phyloP scores from a whole-genome alignment of 2,113 vertebrate species.

The Thamnaconus septentrionalis region DNA sequence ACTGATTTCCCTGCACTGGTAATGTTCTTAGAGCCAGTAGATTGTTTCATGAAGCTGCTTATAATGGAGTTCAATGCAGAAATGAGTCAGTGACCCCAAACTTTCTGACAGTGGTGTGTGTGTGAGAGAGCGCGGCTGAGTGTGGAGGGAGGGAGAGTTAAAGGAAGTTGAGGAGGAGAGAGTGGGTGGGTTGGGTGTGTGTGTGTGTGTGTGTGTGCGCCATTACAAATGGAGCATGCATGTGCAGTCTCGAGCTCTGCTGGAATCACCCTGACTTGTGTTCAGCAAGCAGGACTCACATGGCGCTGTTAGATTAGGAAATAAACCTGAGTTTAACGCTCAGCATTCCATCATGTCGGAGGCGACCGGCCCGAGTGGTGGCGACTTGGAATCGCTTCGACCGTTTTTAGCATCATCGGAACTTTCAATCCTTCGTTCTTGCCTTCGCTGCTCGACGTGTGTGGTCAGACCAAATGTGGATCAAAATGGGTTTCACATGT shows the following conservation, averaged over 20 bases:
- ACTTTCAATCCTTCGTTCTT: slow-evolving; percentile 37
- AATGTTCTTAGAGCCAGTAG: too few relatives aligned
- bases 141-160: slow-evolving; percentile 18
- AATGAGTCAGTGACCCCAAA: too few relatives aligned
- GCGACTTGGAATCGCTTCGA: slow-evolving; percentile 27
- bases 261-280: slow-evolving; percentile 29
- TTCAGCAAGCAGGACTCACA: slow-evolving; percentile 10
- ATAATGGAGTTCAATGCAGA: too few relatives aligned
- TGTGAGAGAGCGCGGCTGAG: slow-evolving; percentile 25
- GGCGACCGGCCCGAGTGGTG: slow-evolving; percentile 2
- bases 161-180: slow-evolving; percentile 32
- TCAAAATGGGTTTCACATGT: slow-evolving; percentile 45
- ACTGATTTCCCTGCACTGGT: too few relatives aligned
- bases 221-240: slow-evolving; percentile 3
- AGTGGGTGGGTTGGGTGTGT: slow-evolving; percentile 42
- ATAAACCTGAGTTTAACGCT: slow-evolving; percentile 1
- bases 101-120: not conserved
- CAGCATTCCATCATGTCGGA: slow-evolving; percentile 19
- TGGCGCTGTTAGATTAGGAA: not conserved
- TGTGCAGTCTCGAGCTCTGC: slow-evolving; percentile 23
- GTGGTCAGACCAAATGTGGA: too few relatives aligned
- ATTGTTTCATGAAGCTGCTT: too few relatives aligned
- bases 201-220: slow-evolving; percentile 21
- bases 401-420: slow-evolving; percentile 30
- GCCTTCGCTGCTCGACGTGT: slow-evolving; percentile 27